These are phyloP conservation scores for Larimichthys crocea DNA, from an alignment of 2,113 vertebrate species.

Conservation along the genomic window DNA sequence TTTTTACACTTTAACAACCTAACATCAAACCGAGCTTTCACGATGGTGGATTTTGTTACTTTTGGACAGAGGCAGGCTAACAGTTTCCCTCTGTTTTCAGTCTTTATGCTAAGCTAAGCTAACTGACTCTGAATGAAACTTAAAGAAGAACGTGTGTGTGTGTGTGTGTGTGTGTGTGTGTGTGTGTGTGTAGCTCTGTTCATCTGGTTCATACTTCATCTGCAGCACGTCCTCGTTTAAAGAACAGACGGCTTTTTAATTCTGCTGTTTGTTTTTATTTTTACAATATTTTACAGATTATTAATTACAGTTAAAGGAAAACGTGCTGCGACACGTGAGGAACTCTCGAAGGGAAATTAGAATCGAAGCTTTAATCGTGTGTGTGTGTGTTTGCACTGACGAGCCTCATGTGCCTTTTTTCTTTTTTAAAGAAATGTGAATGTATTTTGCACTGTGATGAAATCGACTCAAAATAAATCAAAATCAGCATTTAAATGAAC, in stretches of 20 bases:
- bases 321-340: background rate
- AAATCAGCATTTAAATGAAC: conserved; percentile 16
- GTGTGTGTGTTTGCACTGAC: conserved; percentile 66
- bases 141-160: no score
- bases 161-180: background rate
- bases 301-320: background rate
- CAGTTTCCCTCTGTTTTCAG: background rate
- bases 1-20: no score
- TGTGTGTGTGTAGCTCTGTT: background rate
- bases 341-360: conserved; percentile 48
- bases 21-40: no score
- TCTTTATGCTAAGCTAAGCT: conserved; percentile 16
- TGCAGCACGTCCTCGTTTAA: conserved; percentile 43
- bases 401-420: conserved; percentile 54
- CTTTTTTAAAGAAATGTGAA: conserved; percentile 61
- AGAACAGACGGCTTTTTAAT: background rate
- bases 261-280: background rate
- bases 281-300: conserved; percentile 9
- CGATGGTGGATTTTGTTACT: no score
- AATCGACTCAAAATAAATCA: conserved; percentile 45
- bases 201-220: background rate
- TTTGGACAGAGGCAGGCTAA: background rate
- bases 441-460: conserved; percentile 69
- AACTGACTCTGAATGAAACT: background rate
- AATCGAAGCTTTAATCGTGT: conserved; percentile 33